A percentile compares a stretch with the other conserved stretches of the same genome.
These are phyloP conservation scores for Aulostomus chinensis DNA, from an alignment of 2,797 vertebrate genomes.

Conservation along the genomic window DNA sequence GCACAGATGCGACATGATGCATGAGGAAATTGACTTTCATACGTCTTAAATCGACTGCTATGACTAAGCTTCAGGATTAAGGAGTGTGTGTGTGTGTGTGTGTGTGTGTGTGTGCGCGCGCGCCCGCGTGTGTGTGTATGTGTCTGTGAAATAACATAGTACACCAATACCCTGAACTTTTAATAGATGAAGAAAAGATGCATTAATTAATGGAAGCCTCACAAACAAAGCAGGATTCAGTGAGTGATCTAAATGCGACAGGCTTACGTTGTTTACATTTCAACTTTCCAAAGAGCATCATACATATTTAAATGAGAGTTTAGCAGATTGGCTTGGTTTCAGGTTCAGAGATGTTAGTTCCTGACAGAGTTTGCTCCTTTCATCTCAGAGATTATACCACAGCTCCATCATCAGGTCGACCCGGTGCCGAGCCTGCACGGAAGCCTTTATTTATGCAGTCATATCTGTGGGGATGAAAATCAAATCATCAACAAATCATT, in stretches of 20 bases:
- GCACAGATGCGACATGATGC: constrained; percentile 23
- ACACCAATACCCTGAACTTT: constrained; percentile 6
- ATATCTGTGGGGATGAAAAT: constrained; percentile 55
- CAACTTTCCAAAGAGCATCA: constrained; percentile 15
- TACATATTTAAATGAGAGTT: constrained; percentile 25
- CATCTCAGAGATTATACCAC: constrained; percentile 54
- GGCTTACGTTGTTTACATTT: constrained; percentile 14
- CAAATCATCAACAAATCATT: constrained; percentile 62
- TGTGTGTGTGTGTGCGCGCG: background rate
- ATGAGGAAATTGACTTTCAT: constrained; percentile 41
- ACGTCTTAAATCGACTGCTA: constrained; percentile 42
- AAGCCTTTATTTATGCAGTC: constrained; percentile 55
- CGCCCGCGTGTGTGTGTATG: too few species aligned
- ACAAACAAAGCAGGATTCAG: constrained; percentile 12
- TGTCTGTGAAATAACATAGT: too few species aligned
- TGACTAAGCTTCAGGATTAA: constrained; percentile 48
- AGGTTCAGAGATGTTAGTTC: constrained; percentile 30
- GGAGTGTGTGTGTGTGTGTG: constrained; percentile 16
- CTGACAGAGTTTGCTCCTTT: constrained; percentile 38
- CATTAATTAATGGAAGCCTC: constrained; percentile 33
- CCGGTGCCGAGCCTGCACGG: constrained; percentile 29
- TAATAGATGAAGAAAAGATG: constrained; percentile 32
- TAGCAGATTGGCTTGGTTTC: constrained; percentile 27
- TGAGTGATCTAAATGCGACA: constrained; percentile 23
- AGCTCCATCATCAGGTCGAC: constrained; percentile 61